phyloP scores from a whole-genome alignment of 2,888 invertebrate species.

The Drosophila kanekoi region DNA sequence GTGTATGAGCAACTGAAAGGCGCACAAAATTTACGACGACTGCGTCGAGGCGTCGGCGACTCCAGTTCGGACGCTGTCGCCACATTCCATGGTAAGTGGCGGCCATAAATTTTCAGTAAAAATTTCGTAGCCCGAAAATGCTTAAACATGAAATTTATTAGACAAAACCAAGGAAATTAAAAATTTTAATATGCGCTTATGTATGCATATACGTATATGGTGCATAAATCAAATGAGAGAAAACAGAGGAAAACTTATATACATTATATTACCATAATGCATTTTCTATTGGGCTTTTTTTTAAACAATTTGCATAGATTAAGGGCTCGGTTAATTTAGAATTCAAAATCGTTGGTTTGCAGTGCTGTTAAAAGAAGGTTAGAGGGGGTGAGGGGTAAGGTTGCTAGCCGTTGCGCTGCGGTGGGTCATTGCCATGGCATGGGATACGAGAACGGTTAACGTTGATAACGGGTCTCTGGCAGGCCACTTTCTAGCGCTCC shows the following conservation, averaged over 20 bases:
- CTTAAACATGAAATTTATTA: conserved; percentile 74
- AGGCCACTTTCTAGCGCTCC: conserved; percentile 75
- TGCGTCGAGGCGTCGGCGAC: conserved; percentile 50
- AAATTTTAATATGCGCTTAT: conserved; percentile 46
- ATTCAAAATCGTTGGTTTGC: conserved; percentile 8
- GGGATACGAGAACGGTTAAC: conserved; percentile 48
- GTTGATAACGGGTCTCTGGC: conserved; percentile 60
- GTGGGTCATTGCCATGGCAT: conserved; percentile 57
- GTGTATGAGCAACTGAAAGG: conserved; percentile 27
- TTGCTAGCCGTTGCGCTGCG: conserved; percentile 20
- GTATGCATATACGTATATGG: conserved; percentile 1
- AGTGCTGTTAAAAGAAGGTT: no score
- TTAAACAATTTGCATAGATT: conserved; percentile 61
- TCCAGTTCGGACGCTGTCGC: conserved; percentile 62
- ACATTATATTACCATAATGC: conserved; percentile 37
- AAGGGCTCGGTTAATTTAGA: conserved; percentile 15
- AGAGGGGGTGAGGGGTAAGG: background rate
- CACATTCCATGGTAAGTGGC: conserved; percentile 65
- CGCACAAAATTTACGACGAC: conserved; percentile 43
- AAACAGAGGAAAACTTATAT: background rate
- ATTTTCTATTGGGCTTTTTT: conserved; percentile 24
- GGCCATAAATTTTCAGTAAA: conserved; percentile 65
- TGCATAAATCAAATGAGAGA: conserved; percentile 24
- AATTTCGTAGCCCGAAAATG: conserved; percentile 62
- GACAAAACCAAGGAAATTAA: conserved; percentile 63